phyloP scores from a whole-genome alignment of 92 coral and sea anemone genomes.

The Epizoanthus scotinus region DNA sequence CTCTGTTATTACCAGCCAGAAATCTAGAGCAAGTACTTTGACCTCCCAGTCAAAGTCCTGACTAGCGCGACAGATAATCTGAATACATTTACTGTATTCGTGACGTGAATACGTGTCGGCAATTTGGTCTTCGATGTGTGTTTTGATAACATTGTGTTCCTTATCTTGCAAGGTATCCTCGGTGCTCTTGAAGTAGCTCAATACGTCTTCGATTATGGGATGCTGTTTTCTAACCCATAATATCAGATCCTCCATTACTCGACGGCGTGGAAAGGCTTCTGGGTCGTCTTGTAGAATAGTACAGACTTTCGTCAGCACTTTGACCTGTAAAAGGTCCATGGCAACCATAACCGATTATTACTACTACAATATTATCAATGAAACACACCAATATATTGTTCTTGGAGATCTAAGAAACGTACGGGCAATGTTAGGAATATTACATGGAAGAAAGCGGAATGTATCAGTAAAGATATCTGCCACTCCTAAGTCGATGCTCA shows the following conservation, averaged over 20 bases:
- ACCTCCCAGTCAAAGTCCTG: constrained; percentile 99
- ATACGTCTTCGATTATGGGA: constrained; percentile 44
- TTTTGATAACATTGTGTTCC: neutral
- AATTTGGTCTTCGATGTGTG: neutral
- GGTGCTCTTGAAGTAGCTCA: neutral
- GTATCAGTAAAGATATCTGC: too few relatives aligned
- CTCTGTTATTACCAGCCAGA: constrained; percentile 63
- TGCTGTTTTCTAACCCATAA: constrained; percentile 62
- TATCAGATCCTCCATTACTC: constrained; percentile 66
- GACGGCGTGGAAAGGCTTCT: constrained; percentile 91
- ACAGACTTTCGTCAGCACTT: constrained; percentile 54
- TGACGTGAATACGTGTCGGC: neutral
- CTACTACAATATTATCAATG: too few relatives aligned
- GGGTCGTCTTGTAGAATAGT: constrained; percentile 64
- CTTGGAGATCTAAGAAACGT: too few relatives aligned
- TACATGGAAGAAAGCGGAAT: too few relatives aligned
- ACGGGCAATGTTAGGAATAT: too few relatives aligned
- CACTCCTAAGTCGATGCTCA: too few relatives aligned
- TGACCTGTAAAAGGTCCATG: constrained; percentile 47
- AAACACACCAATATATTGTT: too few relatives aligned
- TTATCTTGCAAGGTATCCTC: neutral
- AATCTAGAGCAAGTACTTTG: constrained; percentile 74
- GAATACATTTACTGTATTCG: neutral
- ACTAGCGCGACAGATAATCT: constrained; percentile 48
- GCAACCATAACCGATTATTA: too few relatives aligned